These are phyloP conservation scores for Pocillopora verrucosa DNA, from an alignment of 64 coral and sea anemone genomes.

Conservation along the genomic window DNA sequence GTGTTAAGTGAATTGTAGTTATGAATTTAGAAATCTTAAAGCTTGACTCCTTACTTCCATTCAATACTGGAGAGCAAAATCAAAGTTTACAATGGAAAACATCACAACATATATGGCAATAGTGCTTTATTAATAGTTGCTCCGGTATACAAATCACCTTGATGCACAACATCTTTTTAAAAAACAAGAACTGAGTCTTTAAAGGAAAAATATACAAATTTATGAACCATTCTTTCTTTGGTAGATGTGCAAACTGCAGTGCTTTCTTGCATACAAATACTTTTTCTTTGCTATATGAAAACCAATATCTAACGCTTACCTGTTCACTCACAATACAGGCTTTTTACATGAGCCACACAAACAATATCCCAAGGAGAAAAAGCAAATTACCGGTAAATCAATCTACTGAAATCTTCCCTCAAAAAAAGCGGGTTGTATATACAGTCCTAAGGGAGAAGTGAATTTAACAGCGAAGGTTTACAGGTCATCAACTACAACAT, in stretches of 20 bases:
- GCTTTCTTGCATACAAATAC: too few relatives aligned
- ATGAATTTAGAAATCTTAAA: too few relatives aligned
- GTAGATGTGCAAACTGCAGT: too few relatives aligned
- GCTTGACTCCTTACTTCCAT: too few relatives aligned
- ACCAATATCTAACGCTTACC: too few relatives aligned
- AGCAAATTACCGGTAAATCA: too few relatives aligned
- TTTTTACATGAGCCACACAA: too few relatives aligned
- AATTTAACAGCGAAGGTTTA: background rate
- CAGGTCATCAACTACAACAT: slow-evolving; percentile 69
- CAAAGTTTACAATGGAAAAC: background rate
- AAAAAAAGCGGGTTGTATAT: background rate
- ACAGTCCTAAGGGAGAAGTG: background rate
- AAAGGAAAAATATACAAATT: background rate
- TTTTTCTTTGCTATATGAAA: too few relatives aligned
- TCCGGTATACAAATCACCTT: background rate
- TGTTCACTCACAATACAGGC: too few relatives aligned
- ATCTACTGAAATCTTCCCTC: background rate
- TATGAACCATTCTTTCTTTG: background rate
- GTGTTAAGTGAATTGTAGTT: background rate
- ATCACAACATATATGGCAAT: background rate
- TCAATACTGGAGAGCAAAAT: background rate
- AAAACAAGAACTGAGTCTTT: background rate
- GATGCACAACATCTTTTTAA: background rate
- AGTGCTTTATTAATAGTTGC: background rate
- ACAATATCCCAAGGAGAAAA: too few relatives aligned